Evolutionary conservation across 2,113 vertebrate genomes (phyloP).

Genomic region (Pachyramphus minor): DNA sequence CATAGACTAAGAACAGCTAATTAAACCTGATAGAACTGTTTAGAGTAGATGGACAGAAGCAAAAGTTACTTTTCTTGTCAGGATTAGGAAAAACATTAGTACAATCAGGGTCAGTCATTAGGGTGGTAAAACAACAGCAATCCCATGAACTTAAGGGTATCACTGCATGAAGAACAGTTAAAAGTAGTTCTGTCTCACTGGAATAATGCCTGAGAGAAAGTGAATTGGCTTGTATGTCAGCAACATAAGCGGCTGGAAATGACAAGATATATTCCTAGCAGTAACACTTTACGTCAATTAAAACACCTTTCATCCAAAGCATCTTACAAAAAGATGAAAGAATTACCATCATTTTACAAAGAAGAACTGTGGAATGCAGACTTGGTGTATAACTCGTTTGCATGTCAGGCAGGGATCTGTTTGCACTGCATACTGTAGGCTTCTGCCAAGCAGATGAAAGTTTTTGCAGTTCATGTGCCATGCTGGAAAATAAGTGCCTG

Average conservation of each 20-base stretch:
- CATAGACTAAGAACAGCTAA: neutral
- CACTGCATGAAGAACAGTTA: neutral
- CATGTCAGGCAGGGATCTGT: neutral
- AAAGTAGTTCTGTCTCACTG: neutral
- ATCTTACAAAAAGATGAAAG: neutral
- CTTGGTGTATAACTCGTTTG: neutral
- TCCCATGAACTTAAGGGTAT: neutral
- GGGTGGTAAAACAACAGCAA: neutral
- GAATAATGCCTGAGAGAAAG: neutral
- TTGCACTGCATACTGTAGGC: neutral
- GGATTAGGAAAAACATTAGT: neutral
- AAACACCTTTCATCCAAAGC: neutral
- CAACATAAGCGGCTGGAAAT: neutral
- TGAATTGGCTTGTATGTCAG: neutral
- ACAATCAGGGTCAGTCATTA: neutral
- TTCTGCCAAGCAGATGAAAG: slow-evolving; percentile 6
- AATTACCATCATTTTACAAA: neutral
- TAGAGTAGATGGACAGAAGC: neutral
- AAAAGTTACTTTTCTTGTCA: neutral
- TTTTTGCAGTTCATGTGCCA: neutral
- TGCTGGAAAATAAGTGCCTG: neutral
- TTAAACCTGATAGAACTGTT: neutral
- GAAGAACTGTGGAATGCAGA: neutral
- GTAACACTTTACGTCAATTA: neutral
- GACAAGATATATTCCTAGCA: neutral